Evolutionary conservation across 1,140 invertebrate genomes (phyloP).

Genomic region (Euura saliciscinereae): DNA sequence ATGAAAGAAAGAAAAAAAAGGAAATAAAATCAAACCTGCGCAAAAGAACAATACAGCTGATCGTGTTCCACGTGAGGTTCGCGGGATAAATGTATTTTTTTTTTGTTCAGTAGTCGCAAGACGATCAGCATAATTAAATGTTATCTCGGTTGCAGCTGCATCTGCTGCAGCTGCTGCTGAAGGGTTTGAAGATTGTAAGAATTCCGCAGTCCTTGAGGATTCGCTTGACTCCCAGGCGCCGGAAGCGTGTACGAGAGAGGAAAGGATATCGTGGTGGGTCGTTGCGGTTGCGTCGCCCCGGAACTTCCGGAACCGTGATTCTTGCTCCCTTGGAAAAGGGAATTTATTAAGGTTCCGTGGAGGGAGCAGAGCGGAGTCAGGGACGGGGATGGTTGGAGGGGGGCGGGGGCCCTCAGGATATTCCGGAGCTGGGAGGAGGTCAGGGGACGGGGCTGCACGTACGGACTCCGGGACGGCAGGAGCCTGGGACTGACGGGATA

Average conservation of each 20-base stretch:
- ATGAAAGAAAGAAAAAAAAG: conserved; percentile 59
- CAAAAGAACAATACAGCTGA: conserved; percentile 47
- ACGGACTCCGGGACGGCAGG: conserved; percentile 48
- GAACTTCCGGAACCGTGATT: background rate
- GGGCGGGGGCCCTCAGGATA: conserved; percentile 36
- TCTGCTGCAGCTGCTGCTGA: conserved; percentile 38
- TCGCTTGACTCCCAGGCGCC: conserved; percentile 10
- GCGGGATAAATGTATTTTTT: conserved; percentile 15
- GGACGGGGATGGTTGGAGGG: conserved; percentile 12
- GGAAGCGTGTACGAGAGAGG: background rate
- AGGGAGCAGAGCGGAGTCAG: background rate
- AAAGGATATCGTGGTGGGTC: background rate
- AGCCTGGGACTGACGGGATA: conserved; percentile 54
- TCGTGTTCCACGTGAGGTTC: conserved; percentile 44
- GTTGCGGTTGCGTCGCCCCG: background rate
- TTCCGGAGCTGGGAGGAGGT: conserved; percentile 46
- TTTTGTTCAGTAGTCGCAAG: background rate
- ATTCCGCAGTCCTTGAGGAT: conserved; percentile 25
- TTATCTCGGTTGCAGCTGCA: conserved; percentile 52
- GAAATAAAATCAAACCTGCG: conserved; percentile 60
- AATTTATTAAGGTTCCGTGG: background rate
- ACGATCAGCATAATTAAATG: conserved; percentile 28
- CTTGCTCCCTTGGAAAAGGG: background rate
- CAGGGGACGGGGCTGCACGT: conserved; percentile 51
- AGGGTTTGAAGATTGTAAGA: conserved; percentile 45